Evolutionary conservation across 2,888 invertebrate species (phyloP).

Genomic region (Rhabditophanes sp.): DNA sequence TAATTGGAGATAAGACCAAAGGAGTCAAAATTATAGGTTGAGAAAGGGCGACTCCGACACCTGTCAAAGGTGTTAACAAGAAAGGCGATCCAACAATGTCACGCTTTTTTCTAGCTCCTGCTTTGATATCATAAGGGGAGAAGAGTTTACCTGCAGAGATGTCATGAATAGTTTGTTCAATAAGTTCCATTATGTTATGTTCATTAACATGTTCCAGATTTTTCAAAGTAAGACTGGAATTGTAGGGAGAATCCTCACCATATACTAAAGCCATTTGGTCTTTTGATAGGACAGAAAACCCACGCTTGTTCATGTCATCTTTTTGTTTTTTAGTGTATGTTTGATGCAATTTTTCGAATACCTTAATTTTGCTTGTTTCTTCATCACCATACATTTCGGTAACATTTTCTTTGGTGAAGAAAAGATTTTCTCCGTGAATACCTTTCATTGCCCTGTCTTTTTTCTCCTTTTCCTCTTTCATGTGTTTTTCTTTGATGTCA

Average conservation of each 20-base stretch:
- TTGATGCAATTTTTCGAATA: slow-evolving; percentile 17
- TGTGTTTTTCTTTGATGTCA: background rate
- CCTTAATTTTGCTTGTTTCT: slow-evolving; percentile 20
- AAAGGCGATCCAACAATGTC: slow-evolving; percentile 5
- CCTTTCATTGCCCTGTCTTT: slow-evolving; percentile 3
- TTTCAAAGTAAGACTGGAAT: slow-evolving; percentile 11
- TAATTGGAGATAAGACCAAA: slow-evolving; percentile 16
- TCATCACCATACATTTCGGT: slow-evolving; percentile 20
- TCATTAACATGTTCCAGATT: slow-evolving; percentile 3
- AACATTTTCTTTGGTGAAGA: slow-evolving; percentile 25
- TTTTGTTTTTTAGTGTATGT: slow-evolving; percentile 23
- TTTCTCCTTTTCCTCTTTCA: slow-evolving; percentile 18
- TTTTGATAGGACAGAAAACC: slow-evolving; percentile 21
- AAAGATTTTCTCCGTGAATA: slow-evolving; percentile 15
- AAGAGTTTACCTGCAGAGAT: slow-evolving; percentile 18
- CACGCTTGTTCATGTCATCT: slow-evolving; percentile 22
- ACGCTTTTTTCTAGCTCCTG: background rate
- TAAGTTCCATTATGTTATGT: slow-evolving; percentile 7
- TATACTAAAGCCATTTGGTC: slow-evolving; percentile 25
- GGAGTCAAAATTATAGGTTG: slow-evolving; percentile 21
- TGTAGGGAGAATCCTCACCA: slow-evolving; percentile 19
- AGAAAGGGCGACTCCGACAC: slow-evolving; percentile 2
- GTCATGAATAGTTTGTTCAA: slow-evolving; percentile 19
- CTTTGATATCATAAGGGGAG: slow-evolving; percentile 4
- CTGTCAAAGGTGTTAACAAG: background rate